Evolutionary conservation across 2,888 invertebrate species (phyloP).

Genomic region (Sialis fuliginosa): DNA sequence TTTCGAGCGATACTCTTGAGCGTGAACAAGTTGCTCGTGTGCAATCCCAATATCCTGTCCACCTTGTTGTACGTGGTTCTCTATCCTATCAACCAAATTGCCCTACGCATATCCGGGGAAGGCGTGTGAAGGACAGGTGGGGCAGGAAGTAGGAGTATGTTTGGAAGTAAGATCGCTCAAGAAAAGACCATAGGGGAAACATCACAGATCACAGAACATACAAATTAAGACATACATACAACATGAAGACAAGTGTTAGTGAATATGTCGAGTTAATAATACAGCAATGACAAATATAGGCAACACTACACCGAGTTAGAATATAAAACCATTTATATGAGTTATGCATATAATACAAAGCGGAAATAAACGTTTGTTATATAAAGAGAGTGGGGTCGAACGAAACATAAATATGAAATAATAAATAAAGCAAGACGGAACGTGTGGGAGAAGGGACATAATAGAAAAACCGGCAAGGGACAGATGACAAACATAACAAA

Average conservation of each 20-base stretch:
- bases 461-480: slow-evolving; percentile 8
- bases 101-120: slow-evolving; percentile 40
- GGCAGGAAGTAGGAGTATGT: slow-evolving; percentile 5
- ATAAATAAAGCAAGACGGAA: slow-evolving; percentile 5
- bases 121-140: slow-evolving; percentile 24
- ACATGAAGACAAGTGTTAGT: slow-evolving; percentile 1
- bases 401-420: slow-evolving; percentile 11
- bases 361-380: no score
- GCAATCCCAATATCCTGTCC: slow-evolving; percentile 70
- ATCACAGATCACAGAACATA: background rate
- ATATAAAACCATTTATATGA: slow-evolving; percentile 1
- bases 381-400: background rate
- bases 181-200: background rate
- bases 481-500: slow-evolving; percentile 16
- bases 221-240: background rate
- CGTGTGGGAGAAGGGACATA: slow-evolving; percentile 8
- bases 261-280: background rate
- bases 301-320: slow-evolving; percentile 1
- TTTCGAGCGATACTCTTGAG: slow-evolving; percentile 69
- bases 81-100: slow-evolving; percentile 86
- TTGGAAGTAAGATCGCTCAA: slow-evolving; percentile 3
- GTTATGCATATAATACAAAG: background rate
- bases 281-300: slow-evolving; percentile 5
- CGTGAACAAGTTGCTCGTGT: slow-evolving; percentile 57
- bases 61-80: slow-evolving; percentile 79